Evolutionary conservation across 2,797 vertebrate species (phyloP).

Genomic region (Scolopax rusticola): DNA sequence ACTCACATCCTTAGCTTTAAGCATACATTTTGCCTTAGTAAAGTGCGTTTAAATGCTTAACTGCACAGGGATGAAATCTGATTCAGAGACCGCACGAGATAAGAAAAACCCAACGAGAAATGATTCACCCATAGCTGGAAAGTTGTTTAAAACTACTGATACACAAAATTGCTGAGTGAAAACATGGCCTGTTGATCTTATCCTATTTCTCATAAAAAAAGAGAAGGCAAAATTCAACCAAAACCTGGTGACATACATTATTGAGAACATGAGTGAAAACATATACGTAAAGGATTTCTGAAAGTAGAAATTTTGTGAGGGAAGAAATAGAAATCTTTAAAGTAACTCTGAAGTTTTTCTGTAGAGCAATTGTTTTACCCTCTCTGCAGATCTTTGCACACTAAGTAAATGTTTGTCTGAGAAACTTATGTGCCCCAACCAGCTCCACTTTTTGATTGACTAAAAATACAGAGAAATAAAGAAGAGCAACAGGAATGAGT

Average conservation of each 20-base stretch:
- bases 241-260: not conserved
- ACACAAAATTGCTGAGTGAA: not conserved
- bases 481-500: not conserved
- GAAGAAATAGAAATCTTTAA: not conserved
- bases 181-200: not conserved
- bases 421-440: not conserved
- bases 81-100: not conserved
- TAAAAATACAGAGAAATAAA: not conserved
- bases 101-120: not conserved
- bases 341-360: not conserved
- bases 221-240: not conserved
- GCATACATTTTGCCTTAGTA: not conserved
- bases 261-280: not conserved
- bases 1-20: not conserved
- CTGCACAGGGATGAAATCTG: not conserved
- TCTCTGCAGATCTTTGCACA: not conserved
- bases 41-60: not conserved
- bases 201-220: not conserved
- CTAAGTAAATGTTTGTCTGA: rapidly evolving
- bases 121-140: not conserved
- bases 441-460: not conserved
- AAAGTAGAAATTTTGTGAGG: not conserved
- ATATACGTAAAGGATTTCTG: not conserved
- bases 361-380: not conserved
- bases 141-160: not conserved